Percentiles rank a stretch among this genome's conserved stretches.
Conservation (phyloP, 2,113 vertebrate genomes). For the Lampris megalopsis region DNA sequence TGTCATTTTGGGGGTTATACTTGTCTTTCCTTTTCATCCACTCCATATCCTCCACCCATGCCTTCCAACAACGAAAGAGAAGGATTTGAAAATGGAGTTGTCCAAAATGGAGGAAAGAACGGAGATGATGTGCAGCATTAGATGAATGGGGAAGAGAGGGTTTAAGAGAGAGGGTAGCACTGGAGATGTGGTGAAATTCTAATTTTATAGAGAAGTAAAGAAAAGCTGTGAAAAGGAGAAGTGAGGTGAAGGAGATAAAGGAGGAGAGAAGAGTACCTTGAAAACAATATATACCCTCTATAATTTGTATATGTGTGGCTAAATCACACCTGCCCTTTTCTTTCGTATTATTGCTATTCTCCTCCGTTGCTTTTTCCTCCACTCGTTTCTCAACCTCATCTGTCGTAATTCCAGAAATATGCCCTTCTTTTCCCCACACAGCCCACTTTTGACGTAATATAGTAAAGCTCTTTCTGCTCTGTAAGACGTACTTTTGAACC, state of each 20-base stretch:
- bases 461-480: no score
- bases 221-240: neutral
- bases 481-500: no score
- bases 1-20: slow-evolving; percentile 6
- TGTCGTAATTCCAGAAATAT: no score
- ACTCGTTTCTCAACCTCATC: neutral
- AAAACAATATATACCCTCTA: no score
- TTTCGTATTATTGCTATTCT: no score
- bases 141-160: neutral
- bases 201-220: neutral
- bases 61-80: slow-evolving; percentile 17
- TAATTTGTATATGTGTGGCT: no score
- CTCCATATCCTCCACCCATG: slow-evolving; percentile 16
- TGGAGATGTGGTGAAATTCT: no score
- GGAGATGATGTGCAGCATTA: slow-evolving; percentile 14
- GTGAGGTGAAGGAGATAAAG: no score
- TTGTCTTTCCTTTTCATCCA: slow-evolving; percentile 7
- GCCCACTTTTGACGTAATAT: no score
- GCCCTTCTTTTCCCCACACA: no score
- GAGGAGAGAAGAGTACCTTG: neutral
- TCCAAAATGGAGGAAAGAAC: neutral
- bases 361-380: neutral
- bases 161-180: neutral
- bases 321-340: no score
- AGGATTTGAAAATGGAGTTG: slow-evolving; percentile 6